Base-by-base conservation (phyloP, 2,113 vertebrate genomes). In the Prochilodus magdalenae region DNA sequence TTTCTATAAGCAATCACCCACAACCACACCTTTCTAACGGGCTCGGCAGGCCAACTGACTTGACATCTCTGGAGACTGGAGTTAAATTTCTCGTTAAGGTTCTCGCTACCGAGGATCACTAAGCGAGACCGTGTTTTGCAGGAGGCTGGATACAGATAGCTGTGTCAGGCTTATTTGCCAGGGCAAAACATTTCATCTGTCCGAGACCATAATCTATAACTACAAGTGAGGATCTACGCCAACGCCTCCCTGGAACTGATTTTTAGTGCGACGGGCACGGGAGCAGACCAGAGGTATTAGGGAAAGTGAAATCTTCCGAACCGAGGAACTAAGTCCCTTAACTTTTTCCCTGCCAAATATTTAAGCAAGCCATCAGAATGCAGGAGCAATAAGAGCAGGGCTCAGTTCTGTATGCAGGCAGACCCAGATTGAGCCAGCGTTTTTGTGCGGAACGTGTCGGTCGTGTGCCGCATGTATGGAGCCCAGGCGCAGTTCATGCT, bases 221-320 rank as follows among this genome's bases (percentile, higher is more conserved):
- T n/a, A n/a, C n/a, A n/a, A n/a, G n/a, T n/a, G 57, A 29, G 82
- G 75, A 75, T 85, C n/a, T 74, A 67, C 8, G 27, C 69, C n/a
- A n/a, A n/a, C 59, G 75, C 62, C 84, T 79, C 71, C 70, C 44
- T 70, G 60, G 71, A 83, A 44, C 73, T 77, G 69, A 63, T n/a
- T n/a, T 83, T 83, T 77, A 60, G 65, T 29, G n/a, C n/a, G 75
- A 44, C 80, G 40, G 74, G 33, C n/a, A n/a, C 62, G 4, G 62
- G 47, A 71, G 71, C 30, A 63, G 60, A n/a, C 60, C 74, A 24
- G 62, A 57, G 73, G 75, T 82, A 82, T 82, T 75, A 79, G 69
- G 71, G 29, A 20, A 47, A 49, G 33, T 1, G 62, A 82, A 62
- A 29, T n/a, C 74, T 81, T 81, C 62, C 80, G 60, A n/a, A n/a